These are phyloP conservation scores for Arctia plantaginis DNA, from an alignment of 2,888 invertebrate genomes.

Conservation along the genomic window DNA sequence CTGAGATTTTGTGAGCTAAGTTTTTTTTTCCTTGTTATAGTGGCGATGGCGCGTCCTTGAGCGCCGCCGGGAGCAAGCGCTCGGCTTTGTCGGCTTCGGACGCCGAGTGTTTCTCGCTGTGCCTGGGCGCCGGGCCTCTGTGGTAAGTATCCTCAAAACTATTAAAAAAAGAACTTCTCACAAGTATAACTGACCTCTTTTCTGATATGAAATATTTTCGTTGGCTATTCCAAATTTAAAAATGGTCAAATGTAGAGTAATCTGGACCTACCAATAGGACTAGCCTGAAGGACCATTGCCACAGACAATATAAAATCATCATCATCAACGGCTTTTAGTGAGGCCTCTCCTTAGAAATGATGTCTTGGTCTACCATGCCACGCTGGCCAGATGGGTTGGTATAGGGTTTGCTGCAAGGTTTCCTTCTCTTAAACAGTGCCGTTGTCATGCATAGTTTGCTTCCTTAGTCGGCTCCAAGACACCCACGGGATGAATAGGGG, in stretches of 20 bases:
- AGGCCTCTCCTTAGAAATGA: no score
- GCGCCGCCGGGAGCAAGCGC: constrained; percentile 86
- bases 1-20: no score
- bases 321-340: background rate
- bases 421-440: no score
- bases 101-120: constrained; percentile 92
- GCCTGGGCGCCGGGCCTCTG: constrained; percentile 99
- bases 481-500: no score
- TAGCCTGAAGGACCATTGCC: no score
- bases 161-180: background rate
- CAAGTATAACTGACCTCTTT: background rate
- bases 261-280: no score
- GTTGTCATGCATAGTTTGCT: no score
- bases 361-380: no score
- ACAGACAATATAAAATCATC: background rate
- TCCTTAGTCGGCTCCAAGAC: no score
- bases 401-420: no score
- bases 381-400: no score
- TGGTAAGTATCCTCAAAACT: constrained; percentile 83
- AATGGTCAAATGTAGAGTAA: background rate
- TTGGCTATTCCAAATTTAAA: background rate
- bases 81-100: constrained; percentile 90
- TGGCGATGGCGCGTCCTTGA: constrained; percentile 79
- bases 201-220: background rate
- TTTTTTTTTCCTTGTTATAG: constrained; percentile 57